Base-by-base conservation (phyloP, 2,797 vertebrate species). In the Oryzias dopingdopingensis region DNA sequence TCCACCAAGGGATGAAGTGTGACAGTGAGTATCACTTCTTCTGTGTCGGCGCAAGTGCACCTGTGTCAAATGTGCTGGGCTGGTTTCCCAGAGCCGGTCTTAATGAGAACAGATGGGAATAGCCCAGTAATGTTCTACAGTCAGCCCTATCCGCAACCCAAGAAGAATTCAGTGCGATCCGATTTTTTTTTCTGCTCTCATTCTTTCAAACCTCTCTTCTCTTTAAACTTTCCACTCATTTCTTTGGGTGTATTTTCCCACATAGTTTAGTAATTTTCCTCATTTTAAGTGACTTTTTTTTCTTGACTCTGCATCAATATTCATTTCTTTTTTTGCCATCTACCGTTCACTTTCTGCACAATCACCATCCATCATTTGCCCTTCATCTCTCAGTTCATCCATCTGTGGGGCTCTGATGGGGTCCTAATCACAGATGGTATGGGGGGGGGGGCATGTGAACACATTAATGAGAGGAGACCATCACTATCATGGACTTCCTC, bases 1-100 rank as follows among this genome's bases (percentile, higher is more conserved):
- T 99, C 82, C 97, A 99, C 88, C 97, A 99, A 56, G 97, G 97
- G 51, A 99, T 99, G 97, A 99, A 99, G 80, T 99, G 97, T 74
- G 97, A 98, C 92, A 98, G 97, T 99, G 85, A 96, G 96, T 94
- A 64, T 55, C 26, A 4, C 20, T 42, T 45, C 22, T 15, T 45
- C 29, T 46, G 17, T 62, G 42, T 56, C 29, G 42, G 42, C 40
- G 49, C 59, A 29, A 29, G 55, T 13, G 20, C n/a, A 32, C 55
- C 63, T 66, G 61, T 69, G 53, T 63, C 13, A 2, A 67, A 67
- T 75, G 15, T 53, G 54, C 67, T 67, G 65, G 40, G 62, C 71
- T 74, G 66, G 61, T 73, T 67, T 73, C 57, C 40, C 43, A 5
- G 48, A 60, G 48, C 42, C 24, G n/a, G 49, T 55, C 41, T 42